Conservation (phyloP, 2,797 vertebrate genomes). For the Moxostoma hubbsi region DNA sequence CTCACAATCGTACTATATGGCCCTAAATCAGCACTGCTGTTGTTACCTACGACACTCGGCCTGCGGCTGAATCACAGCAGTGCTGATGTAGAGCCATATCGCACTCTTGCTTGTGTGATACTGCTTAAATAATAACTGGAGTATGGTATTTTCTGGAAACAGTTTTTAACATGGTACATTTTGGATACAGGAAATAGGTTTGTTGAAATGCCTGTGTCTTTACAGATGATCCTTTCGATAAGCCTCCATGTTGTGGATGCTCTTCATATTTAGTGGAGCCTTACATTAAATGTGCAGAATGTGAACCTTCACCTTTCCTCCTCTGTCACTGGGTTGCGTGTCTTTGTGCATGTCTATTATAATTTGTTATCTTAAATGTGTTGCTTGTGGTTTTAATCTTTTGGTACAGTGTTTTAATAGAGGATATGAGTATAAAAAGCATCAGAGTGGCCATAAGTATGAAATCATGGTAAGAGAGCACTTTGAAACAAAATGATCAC, state of each 20-base stretch:
- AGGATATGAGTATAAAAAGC: slow-evolving; percentile 97
- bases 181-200: background rate
- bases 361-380: background rate
- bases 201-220: slow-evolving; percentile 1
- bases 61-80: too few relatives aligned
- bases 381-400: background rate
- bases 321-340: slow-evolving; percentile 73
- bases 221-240: slow-evolving; percentile 92
- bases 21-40: too few relatives aligned
- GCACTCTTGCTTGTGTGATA: too few relatives aligned
- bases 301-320: slow-evolving; percentile 90
- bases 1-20: too few relatives aligned
- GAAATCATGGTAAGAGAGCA: slow-evolving; percentile 91
- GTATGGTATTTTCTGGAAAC: background rate
- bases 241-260: slow-evolving; percentile 92
- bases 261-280: slow-evolving; percentile 93
- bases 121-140: background rate
- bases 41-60: too few relatives aligned
- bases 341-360: background rate
- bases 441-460: slow-evolving; percentile 96
- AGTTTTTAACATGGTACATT: background rate
- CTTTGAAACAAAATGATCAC: background rate
- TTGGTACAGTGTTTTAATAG: slow-evolving; percentile 90
- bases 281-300: slow-evolving; percentile 97
- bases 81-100: too few relatives aligned